A percentile compares a stretch with the other conserved stretches of the same genome.
Conservation (phyloP, 2,888 invertebrate species). For the Artemia sp. region DNA sequence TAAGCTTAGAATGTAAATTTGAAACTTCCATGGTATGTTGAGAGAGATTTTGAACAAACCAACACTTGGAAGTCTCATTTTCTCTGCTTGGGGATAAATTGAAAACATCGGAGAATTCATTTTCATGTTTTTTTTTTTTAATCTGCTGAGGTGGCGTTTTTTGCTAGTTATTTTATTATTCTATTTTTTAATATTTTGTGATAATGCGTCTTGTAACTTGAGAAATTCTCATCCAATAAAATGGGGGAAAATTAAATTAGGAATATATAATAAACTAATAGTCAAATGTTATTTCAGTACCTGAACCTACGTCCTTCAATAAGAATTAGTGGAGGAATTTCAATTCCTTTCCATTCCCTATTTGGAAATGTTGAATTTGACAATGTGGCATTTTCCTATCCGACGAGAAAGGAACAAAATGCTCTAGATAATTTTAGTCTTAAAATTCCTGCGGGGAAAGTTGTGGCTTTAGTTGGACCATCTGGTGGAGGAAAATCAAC, state of each 20-base stretch:
- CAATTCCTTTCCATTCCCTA: constrained; percentile 50
- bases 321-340: constrained; percentile 46
- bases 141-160: background rate
- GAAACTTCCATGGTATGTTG: too few species aligned
- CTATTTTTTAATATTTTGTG: background rate
- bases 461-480: constrained; percentile 77
- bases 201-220: background rate
- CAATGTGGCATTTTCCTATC: constrained; percentile 73
- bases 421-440: constrained; percentile 70
- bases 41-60: too few species aligned
- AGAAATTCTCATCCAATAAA: background rate
- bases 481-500: constrained; percentile 94
- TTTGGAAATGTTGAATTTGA: constrained; percentile 66
- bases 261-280: constrained; percentile 18
- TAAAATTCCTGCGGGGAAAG: constrained; percentile 63
- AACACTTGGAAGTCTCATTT: too few species aligned
- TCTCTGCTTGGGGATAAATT: too few species aligned
- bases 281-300: constrained; percentile 40
- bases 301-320: constrained; percentile 52
- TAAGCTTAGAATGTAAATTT: too few species aligned
- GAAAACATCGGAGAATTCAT: constrained; percentile 2
- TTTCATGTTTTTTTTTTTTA: constrained; percentile 16
- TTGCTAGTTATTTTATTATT: background rate
- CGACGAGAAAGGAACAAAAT: constrained; percentile 50
- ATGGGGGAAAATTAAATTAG: background rate